Percentiles rank a stretch among this genome's conserved stretches.
These are phyloP conservation scores for Acipenser oxyrinchus DNA, from an alignment of 2,797 vertebrate species.

Conservation along the genomic window DNA sequence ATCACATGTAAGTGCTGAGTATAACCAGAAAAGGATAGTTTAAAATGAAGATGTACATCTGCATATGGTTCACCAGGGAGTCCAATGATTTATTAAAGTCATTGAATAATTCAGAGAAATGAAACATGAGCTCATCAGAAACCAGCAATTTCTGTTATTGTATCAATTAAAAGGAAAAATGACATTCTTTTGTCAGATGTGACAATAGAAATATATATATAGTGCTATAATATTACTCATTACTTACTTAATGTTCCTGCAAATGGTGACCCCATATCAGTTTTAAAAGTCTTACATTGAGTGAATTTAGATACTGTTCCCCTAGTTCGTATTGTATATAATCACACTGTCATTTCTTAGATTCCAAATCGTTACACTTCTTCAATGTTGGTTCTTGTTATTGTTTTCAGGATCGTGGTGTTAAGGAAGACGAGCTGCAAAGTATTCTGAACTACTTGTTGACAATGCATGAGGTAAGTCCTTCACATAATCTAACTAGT, in stretches of 20 bases:
- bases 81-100: background rate
- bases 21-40: background rate
- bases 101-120: background rate
- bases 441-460: conserved; percentile 94
- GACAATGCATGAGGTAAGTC: conserved; percentile 93
- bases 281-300: background rate
- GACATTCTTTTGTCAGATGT: background rate
- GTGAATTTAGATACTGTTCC: background rate
- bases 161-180: background rate
- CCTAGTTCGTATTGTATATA: background rate
- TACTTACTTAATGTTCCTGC: no score
- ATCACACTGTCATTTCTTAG: background rate
- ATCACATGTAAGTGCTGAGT: conserved; percentile 3
- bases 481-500: no score
- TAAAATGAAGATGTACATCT: conserved; percentile 1
- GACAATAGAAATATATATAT: background rate
- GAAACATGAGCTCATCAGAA: conserved; percentile 4
- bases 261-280: background rate
- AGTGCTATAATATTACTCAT: no score
- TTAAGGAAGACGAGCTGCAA: conserved; percentile 98
- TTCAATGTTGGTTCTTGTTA: conserved; percentile 13
- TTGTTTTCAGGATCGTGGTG: conserved; percentile 79
- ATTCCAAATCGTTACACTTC: background rate
- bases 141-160: background rate
- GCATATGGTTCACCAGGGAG: background rate